Evolutionary conservation across 2,888 invertebrate genomes (phyloP).

Genomic region (Pristionchus arcanus): DNA sequence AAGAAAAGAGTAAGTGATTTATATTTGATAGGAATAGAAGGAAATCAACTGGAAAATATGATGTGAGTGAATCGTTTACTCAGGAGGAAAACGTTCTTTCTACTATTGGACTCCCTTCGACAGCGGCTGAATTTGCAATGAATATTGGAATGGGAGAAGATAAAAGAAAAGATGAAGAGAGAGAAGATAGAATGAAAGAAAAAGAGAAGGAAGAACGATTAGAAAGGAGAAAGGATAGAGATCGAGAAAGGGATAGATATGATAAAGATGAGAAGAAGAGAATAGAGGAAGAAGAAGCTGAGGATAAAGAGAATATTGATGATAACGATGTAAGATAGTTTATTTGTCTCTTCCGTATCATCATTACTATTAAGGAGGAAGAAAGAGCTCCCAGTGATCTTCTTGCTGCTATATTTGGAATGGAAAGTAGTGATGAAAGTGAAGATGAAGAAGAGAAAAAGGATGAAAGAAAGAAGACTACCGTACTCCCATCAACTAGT

Average conservation of each 20-base stretch:
- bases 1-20: conserved; percentile 56
- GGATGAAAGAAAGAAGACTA: conserved; percentile 30
- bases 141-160: conserved; percentile 56
- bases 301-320: conserved; percentile 45
- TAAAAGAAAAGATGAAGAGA: conserved; percentile 58
- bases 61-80: neutral
- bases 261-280: conserved; percentile 54
- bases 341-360: neutral
- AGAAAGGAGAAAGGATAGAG: conserved; percentile 47
- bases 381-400: conserved; percentile 45
- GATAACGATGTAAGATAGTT: neutral
- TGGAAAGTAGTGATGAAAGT: conserved; percentile 12
- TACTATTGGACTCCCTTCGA: conserved; percentile 64
- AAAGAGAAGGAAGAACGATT: conserved; percentile 51
- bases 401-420: conserved; percentile 52
- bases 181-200: conserved; percentile 55
- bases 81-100: conserved; percentile 40
- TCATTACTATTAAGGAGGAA: neutral
- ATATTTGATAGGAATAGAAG: neutral
- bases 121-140: conserved; percentile 62
- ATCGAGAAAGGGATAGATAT: conserved; percentile 26
- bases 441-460: conserved; percentile 60
- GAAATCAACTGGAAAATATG: too few species aligned
- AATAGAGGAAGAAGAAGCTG: conserved; percentile 54
- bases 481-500: conserved; percentile 7